phyloP scores from a whole-genome alignment of 2,113 vertebrate species.

The Cyanoderma ruficeps region DNA sequence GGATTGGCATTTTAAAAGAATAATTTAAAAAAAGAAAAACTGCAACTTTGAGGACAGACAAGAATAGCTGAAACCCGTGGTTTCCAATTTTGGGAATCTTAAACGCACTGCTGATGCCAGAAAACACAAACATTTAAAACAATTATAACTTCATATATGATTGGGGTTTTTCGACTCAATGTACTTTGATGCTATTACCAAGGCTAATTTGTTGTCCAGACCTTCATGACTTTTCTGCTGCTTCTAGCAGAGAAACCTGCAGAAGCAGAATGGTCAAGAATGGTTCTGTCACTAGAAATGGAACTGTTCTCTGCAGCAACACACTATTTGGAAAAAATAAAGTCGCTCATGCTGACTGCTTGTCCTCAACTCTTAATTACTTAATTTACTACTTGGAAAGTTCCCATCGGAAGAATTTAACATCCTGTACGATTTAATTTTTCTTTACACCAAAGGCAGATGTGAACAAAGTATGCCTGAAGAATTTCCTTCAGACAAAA shows the following conservation, averaged over 20 bases:
- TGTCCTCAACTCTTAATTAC: neutral
- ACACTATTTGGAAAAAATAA: neutral
- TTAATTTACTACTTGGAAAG: neutral
- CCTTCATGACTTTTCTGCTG: neutral
- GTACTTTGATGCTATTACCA: neutral
- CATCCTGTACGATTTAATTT: neutral
- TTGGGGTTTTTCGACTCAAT: fast-evolving
- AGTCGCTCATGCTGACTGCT: neutral
- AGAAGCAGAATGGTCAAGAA: neutral
- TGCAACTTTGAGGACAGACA: neutral
- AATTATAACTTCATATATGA: neutral
- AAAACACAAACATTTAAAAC: neutral
- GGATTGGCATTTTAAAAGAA: neutral
- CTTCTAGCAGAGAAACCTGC: neutral
- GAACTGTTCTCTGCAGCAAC: neutral
- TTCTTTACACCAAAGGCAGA: neutral
- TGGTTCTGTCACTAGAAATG: neutral
- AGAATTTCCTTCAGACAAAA: neutral
- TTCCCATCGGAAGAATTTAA: neutral
- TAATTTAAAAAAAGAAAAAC: neutral
- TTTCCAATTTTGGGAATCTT: neutral
- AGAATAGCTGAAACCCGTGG: neutral
- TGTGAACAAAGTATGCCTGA: neutral
- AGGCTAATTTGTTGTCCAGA: neutral
- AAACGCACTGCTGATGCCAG: neutral